phyloP scores from a whole-genome alignment of 2,888 invertebrate genomes.

The Aphidius colemani region DNA sequence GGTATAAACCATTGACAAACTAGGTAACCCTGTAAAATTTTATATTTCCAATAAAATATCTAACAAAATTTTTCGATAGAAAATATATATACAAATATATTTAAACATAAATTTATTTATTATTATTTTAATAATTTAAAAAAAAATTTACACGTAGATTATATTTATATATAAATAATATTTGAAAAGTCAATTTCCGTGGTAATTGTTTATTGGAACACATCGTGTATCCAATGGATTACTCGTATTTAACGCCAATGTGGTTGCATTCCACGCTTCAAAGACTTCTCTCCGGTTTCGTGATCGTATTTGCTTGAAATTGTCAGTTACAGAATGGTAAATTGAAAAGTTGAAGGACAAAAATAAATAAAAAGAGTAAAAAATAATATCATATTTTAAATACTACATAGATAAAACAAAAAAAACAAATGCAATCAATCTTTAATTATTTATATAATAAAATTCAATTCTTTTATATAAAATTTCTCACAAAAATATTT shows the following conservation, averaged over 20 bases:
- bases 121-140: too few species aligned
- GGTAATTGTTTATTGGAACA: slow-evolving; percentile 8
- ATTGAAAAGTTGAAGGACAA: slow-evolving; percentile 50
- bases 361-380: background rate
- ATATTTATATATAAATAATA: background rate
- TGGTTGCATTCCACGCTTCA: slow-evolving; percentile 68
- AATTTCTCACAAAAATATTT: too few species aligned
- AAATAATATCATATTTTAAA: too few species aligned
- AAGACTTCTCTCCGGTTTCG: slow-evolving; percentile 63
- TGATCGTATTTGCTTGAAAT: slow-evolving; percentile 59
- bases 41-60: too few species aligned
- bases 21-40: too few species aligned
- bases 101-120: background rate
- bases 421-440: too few species aligned
- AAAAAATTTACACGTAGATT: too few species aligned
- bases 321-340: slow-evolving; percentile 58
- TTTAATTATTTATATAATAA: too few species aligned
- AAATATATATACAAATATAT: background rate
- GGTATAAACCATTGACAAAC: slow-evolving; percentile 1
- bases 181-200: background rate
- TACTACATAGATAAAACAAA: too few species aligned
- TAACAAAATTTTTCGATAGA: too few species aligned
- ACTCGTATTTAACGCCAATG: slow-evolving; percentile 73
- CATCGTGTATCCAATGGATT: slow-evolving; percentile 39
- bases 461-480: too few species aligned